Percentiles rank a stretch among this genome's conserved stretches.
phyloP scores from a whole-genome alignment of 2,113 vertebrate species.

The Verasper variegatus region DNA sequence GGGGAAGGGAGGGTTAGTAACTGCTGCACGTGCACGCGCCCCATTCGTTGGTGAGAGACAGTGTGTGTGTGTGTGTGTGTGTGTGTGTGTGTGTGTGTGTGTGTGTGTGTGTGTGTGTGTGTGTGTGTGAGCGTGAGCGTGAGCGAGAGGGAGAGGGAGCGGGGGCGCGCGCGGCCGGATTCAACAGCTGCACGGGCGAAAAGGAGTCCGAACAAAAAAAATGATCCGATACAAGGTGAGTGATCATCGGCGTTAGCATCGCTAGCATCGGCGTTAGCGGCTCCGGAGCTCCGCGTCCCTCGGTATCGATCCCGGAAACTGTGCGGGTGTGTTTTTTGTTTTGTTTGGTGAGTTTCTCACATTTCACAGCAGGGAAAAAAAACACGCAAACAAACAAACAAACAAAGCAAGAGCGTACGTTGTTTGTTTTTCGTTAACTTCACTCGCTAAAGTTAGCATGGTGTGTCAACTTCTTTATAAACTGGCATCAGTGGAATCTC shows the following conservation, averaged over 20 bases:
- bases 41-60: background rate
- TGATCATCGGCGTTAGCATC: background rate
- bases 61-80: no score
- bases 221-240: background rate
- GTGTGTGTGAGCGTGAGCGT: background rate
- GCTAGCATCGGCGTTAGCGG: background rate
- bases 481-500: background rate
- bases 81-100: background rate
- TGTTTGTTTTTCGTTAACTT: no score
- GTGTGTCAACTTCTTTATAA: background rate
- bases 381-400: background rate
- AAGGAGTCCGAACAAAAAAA: background rate
- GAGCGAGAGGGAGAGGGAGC: background rate
- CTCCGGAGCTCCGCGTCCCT: background rate
- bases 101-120: no score
- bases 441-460: background rate
- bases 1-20: conserved; percentile 7
- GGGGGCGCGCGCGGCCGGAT: conserved; percentile 65
- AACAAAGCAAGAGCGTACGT: no score
- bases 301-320: conserved; percentile 55
- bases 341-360: conserved; percentile 79
- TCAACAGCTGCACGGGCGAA: conserved; percentile 82
- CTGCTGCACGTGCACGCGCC: background rate
- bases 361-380: conserved; percentile 28
- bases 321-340: conserved; percentile 54